Evolutionary conservation across 2,113 vertebrate species (phyloP), one percentile per base, ranked within the genome.

Genomic region (Heterocephalus glaber): DNA sequence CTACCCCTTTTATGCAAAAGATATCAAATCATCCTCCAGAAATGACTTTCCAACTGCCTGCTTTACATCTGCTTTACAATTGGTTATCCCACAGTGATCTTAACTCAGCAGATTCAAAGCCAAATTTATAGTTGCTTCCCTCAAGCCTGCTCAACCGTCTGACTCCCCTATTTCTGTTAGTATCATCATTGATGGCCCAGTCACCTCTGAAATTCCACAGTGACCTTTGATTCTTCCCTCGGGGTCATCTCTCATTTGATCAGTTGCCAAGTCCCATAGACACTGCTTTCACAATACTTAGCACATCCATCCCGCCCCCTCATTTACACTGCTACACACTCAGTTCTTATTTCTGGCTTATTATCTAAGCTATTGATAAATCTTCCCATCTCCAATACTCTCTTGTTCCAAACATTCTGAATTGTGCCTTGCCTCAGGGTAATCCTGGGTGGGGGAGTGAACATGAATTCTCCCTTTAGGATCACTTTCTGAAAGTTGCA

Each of bases 191-290:
- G 54, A 68, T 74, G 35, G 7, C 54, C 60, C 7, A 61, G 65
- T 86, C 65, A 89, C 12, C 52, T 93, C 86, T 65, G 76, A 93
- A 94, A 70, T 82, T 76, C 93, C 83, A 86, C 22, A 52, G 76
- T 95, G 88, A 96, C 54, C 85, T 85, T 93, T 94, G 79, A 47
- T 74, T 91, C 66, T 95, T 86, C 19, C 54, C 35, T 54, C 52
- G 76, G 54, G 66, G 65, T 79, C 30, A 85, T 47, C n/a, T 96
- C 47, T 82, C 24, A 41, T 49, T 44, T 89, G 61, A 93, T 58
- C 19, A 3, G 44, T 65, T 86, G 65, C 35, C 54, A 90, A 82
- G 49, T 66, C 82, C 72, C 54, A 60, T 22, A 52, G 66, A 41
- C 61, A 30, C 20, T 47, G 7, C 58, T 96, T 96, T 94, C 12